Evolutionary conservation across 1,140 invertebrate species (phyloP), one percentile per base, ranked within the genome.

Genomic region (Anadara kagoshimensis): DNA sequence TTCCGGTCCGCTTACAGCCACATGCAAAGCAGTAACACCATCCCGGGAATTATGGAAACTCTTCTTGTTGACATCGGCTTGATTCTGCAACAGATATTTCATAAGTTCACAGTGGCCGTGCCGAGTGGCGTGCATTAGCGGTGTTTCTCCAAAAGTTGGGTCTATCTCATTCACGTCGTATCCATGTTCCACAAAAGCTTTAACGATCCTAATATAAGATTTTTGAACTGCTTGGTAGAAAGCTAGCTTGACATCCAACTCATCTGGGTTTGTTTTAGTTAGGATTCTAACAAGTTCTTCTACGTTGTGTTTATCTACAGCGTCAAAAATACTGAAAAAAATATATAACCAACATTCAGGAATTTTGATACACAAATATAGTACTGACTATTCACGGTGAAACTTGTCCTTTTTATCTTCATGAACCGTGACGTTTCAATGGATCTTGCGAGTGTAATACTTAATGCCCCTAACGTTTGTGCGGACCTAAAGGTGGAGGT

Each of bases 11-110:
- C 62, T 64, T 24, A 64, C 62, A 11, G 41, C 44, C 8, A 64
- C 49, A 64, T 64, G 62, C 1, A 64, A 29, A n/a, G 62, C 62
- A 12, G 62, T 53, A 10, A n/a, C 45, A 12, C 62, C 62, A 36
- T 36, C 29, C 7, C 29, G 2, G 29, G 7, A 36, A 41, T 36
- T 53, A 36, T 53, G 14, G 36, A 14, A 36, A 20, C 62, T 64
- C 20, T 8, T 53, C 11, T 12, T 36, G 29, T 64, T 64, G 11
- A 64, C 24, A 53, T 64, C 20, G 12, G 62, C 45, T 1, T 53
- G 18, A n/a, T 41, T 51, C 43, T 51, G 16, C 0, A 64, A n/a
- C 11, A 64, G 47, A 53, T 51, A 64, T 41, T 53, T 64, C 3
- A 64, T 14, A 0, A 64, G 5, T 7, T 20, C 36, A 1, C 49